phyloP scores from a whole-genome alignment of 2,797 vertebrate species.

The Sebastes kiyomatsui region DNA sequence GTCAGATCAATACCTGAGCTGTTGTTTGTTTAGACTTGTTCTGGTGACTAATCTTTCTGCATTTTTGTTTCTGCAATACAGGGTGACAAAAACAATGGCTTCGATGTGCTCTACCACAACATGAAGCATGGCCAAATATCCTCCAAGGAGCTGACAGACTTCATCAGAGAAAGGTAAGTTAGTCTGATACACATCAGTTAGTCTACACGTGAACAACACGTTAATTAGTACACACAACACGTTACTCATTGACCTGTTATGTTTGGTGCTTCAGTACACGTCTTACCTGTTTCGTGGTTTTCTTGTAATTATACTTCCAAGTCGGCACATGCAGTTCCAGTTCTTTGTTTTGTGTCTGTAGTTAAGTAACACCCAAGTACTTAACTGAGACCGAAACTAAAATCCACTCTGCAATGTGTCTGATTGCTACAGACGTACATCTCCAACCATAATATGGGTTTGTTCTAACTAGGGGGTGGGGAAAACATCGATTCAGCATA shows the following conservation, averaged over 20 bases:
- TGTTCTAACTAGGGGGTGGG: no score
- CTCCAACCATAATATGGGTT: neutral
- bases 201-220: neutral
- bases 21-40: neutral
- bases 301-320: neutral
- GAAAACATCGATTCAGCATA: no score
- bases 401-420: neutral
- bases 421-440: neutral
- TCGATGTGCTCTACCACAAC: constrained; percentile 97
- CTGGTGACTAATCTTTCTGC: neutral
- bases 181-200: neutral
- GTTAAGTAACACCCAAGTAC: neutral
- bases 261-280: neutral
- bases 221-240: neutral
- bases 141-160: constrained; percentile 96
- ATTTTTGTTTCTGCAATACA: constrained; percentile 66
- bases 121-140: constrained; percentile 98
- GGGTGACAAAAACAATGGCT: constrained; percentile 98
- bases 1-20: neutral
- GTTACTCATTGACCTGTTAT: neutral
- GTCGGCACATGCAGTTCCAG: neutral
- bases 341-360: neutral
- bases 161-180: constrained; percentile 95
- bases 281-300: constrained; percentile 8
- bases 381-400: neutral